These are phyloP conservation scores for Drosophila obscura DNA, from an alignment of 1,140 invertebrate species.

Conservation along the genomic window DNA sequence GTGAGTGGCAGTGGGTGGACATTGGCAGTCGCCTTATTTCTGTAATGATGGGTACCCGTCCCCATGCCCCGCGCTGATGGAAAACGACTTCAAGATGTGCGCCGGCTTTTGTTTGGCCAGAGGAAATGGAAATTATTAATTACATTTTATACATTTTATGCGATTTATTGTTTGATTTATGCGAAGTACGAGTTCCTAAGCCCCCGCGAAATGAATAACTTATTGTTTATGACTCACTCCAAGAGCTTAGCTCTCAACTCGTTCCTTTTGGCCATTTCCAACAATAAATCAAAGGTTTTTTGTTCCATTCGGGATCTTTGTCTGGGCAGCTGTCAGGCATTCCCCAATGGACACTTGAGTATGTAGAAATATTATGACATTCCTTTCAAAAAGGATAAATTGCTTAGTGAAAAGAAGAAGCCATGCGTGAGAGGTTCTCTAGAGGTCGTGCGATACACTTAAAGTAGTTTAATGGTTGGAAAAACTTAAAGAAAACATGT, in stretches of 20 bases:
- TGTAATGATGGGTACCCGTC: neutral
- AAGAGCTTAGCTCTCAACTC: constrained; percentile 16
- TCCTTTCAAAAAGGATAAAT: constrained; percentile 44
- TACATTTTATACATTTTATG: constrained; percentile 59
- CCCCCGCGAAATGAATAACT: constrained; percentile 25
- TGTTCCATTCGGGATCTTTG: constrained; percentile 31
- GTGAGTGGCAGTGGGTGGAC: neutral
- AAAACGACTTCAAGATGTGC: neutral
- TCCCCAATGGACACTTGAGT: constrained; percentile 40
- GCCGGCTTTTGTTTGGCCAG: neutral
- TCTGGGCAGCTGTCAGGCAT: constrained; percentile 43
- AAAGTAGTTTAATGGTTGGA: constrained; percentile 11
- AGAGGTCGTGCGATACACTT: constrained; percentile 15
- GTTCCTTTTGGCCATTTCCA: constrained; percentile 23
- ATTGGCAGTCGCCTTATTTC: neutral
- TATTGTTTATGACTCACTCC: constrained; percentile 33
- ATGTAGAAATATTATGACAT: constrained; percentile 46
- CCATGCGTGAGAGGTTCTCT: constrained; percentile 26
- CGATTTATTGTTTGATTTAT: constrained; percentile 69
- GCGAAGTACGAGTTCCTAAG: neutral
- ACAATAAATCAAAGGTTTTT: constrained; percentile 45
- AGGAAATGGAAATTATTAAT: constrained; percentile 72
- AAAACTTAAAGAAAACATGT: neutral
- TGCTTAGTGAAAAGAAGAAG: constrained; percentile 31
- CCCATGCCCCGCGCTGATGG: no score